These are phyloP conservation scores for Lagorchestes hirsutus DNA, from an alignment of 2,797 vertebrate genomes.

Conservation along the genomic window DNA sequence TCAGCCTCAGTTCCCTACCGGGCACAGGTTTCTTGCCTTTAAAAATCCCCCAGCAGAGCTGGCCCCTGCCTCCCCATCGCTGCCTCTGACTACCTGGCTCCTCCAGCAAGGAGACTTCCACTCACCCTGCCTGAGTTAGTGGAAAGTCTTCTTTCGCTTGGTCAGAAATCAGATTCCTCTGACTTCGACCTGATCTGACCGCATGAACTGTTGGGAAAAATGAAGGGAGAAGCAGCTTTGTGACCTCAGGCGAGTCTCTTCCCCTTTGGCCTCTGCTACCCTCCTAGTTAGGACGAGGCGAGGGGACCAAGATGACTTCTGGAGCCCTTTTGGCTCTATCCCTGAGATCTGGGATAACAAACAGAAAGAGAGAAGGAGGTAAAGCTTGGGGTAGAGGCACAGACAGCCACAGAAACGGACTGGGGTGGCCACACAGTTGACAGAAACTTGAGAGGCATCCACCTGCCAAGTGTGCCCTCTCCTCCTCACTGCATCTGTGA, in stretches of 20 bases:
- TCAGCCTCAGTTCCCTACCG: not conserved
- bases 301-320: not conserved
- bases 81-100: not conserved
- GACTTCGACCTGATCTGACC: not conserved
- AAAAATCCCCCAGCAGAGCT: not conserved
- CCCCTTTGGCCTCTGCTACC: not conserved
- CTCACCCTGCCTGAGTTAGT: not conserved
- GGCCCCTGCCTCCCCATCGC: not conserved
- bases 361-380: not conserved
- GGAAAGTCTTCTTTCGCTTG: not conserved
- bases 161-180: not conserved
- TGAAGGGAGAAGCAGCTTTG: not conserved
- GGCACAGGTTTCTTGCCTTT: no score
- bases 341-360: not conserved
- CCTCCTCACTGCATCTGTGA: no score
- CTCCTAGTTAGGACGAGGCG: not conserved
- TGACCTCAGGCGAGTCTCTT: not conserved
- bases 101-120: not conserved
- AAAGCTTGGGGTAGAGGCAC: not conserved
- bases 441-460: fast-evolving
- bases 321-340: not conserved
- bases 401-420: not conserved
- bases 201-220: not conserved
- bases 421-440: not conserved
- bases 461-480: fast-evolving